These are phyloP conservation scores for Ispidina picta DNA, from an alignment of 2,797 vertebrate genomes.

Conservation along the genomic window DNA sequence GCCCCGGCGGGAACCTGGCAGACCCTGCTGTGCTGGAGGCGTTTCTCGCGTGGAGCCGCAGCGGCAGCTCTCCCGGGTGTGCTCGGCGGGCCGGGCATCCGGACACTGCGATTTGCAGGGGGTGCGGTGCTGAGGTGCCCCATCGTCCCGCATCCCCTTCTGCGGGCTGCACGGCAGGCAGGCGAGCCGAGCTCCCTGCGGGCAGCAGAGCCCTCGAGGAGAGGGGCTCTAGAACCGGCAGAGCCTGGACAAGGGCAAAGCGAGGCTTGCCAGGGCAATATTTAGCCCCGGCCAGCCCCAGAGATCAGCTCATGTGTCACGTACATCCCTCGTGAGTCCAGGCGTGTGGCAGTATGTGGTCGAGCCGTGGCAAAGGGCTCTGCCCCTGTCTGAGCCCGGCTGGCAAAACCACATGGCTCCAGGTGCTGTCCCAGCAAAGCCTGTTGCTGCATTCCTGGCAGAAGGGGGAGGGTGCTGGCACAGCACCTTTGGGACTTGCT, in stretches of 20 bases:
- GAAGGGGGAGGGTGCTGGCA: neutral
- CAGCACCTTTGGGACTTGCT: fast-evolving
- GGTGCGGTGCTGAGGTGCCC: too few species aligned
- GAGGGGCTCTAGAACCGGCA: neutral
- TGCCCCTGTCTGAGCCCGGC: fast-evolving
- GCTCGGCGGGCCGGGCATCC: neutral
- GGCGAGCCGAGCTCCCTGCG: neutral
- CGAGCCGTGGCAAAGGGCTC: neutral
- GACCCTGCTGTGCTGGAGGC: too few species aligned
- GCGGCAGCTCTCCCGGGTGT: neutral
- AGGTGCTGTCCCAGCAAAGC: neutral
- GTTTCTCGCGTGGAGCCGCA: too few species aligned
- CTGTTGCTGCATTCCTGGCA: neutral
- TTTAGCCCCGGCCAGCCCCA: neutral
- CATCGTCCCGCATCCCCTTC: fast-evolving
- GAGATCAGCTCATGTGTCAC: fast-evolving
- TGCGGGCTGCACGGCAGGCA: neutral
- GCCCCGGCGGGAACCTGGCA: neutral
- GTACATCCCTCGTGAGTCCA: fast-evolving
- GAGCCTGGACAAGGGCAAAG: neutral
- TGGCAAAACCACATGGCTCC: neutral
- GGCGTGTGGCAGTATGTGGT: fast-evolving
- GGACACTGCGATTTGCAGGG: neutral
- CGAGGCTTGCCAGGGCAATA: neutral
- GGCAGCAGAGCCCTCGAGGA: neutral